Evolutionary conservation across 2,888 invertebrate species (phyloP).

Genomic region (Sceliomorpha sp.): DNA sequence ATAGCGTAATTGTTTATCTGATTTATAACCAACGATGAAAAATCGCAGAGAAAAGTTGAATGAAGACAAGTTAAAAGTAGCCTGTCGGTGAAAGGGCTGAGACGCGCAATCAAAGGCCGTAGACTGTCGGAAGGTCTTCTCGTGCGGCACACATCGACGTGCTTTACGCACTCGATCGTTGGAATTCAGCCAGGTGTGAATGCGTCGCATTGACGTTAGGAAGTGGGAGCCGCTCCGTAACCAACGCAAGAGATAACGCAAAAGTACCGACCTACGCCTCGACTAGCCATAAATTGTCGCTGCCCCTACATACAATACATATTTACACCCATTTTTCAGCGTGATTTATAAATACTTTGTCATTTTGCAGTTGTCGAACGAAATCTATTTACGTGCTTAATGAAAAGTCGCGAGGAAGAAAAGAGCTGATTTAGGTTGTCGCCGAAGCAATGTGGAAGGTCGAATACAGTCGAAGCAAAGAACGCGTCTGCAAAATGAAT

Average conservation of each 20-base stretch:
- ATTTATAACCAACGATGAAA: neutral
- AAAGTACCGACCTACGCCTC: conserved; percentile 67
- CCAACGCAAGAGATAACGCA: conserved; percentile 61
- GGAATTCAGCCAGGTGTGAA: conserved; percentile 49
- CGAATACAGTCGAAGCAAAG: no score
- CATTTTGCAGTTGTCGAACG: conserved; percentile 31
- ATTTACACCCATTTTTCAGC: conserved; percentile 32
- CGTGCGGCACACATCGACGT: conserved; percentile 9
- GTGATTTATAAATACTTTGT: conserved; percentile 47
- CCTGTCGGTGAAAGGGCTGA: conserved; percentile 31
- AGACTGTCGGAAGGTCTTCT: conserved; percentile 32
- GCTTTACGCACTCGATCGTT: conserved; percentile 23
- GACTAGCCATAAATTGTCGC: conserved; percentile 68
- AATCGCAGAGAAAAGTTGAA: conserved; percentile 12
- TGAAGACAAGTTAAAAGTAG: conserved; percentile 18
- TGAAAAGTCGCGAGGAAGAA: neutral
- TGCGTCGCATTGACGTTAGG: conserved; percentile 24
- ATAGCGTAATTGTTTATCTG: neutral
- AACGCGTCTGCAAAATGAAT: no score
- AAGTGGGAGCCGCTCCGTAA: conserved; percentile 38
- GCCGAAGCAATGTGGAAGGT: no score
- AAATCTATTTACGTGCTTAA: conserved; percentile 6
- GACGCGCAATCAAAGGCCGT: conserved; percentile 20
- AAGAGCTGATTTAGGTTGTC: no score
- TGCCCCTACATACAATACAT: conserved; percentile 44